Base-by-base conservation (phyloP, 2,888 invertebrate genomes). In the Pardosa pseudoannulata region DNA sequence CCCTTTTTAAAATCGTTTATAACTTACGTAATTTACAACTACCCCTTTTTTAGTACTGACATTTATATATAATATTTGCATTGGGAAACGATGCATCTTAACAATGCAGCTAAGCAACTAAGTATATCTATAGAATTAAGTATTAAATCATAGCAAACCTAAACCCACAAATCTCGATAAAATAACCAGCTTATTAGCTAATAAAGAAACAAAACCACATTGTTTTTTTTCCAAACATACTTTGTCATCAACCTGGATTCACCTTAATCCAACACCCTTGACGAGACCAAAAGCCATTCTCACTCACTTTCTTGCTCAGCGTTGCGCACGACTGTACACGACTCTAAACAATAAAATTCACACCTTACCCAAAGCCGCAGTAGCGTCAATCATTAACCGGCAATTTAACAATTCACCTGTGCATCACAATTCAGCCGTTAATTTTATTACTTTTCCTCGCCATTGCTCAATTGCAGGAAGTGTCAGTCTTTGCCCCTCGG, bases 321-420 rank as follows among this genome's bases (percentile, higher is more conserved):
- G 23, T 56, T 56, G 56, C 56, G 56, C 79, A 72, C 39, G 79
- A 31, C 27, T 65, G 19, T 27, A 7, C 36, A 71, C 46, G 23
- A 78, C 50, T 78, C 36, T 32, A 68, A 64, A 39, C 31, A 81
- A 46, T 56, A 71, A 79, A 73, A 64, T 74, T 72, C 73, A 56
- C 80, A 81, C 80, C 80, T 74, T 46, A 31, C 65, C 32, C 64
- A 71, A 70, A 82, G 70, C 68, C 74, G 68, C 73, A 68, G 39
- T 62, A 27, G 39, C 23, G 50, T 50, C 56, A 65, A 67, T 76
- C 75, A 83, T 83, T 83, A 83, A 73, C 72, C 67, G 72, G 78
- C 78, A 83, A 83, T 83, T 83, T 78, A 83, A 78, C 83, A 78
- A 83, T 83, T 81, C 80, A 81, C 80, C 73, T 81, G 80, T 81